Conservation (phyloP, 2,113 vertebrate genomes). For the Maccullochella peelii region DNA sequence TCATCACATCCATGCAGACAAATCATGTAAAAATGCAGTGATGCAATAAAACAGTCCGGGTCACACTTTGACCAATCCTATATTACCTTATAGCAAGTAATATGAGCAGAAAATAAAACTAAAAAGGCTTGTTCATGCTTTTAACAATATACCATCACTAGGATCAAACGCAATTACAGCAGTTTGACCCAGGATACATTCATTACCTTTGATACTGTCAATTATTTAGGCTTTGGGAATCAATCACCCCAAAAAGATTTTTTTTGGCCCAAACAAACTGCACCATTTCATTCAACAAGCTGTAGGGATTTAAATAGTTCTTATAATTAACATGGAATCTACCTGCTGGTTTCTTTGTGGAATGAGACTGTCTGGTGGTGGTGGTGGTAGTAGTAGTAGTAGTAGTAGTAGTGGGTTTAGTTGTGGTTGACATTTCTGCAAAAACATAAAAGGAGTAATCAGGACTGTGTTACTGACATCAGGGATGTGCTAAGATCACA, state of each 20-base stretch:
- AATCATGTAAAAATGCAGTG: too few species aligned
- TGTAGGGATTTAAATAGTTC: not conserved
- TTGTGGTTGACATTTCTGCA: not conserved
- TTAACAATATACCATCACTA: not conserved
- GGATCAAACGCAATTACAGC: not conserved
- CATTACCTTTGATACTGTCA: not conserved
- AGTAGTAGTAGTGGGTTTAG: not conserved
- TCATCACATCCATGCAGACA: too few species aligned
- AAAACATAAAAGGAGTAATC: not conserved
- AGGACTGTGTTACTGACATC: not conserved
- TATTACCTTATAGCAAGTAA: too few species aligned
- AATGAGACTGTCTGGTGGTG: not conserved
- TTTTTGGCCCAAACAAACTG: not conserved
- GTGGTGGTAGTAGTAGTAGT: not conserved
- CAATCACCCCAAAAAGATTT: not conserved
- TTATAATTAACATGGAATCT: not conserved
- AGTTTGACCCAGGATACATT: not conserved
- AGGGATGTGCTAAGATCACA: not conserved
- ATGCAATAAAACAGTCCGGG: too few species aligned
- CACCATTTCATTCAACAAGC: not conserved
- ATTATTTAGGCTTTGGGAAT: not conserved
- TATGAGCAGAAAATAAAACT: too few species aligned
- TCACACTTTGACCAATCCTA: too few species aligned
- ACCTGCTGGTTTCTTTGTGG: slow-evolving; percentile 23
- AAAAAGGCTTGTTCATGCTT: not conserved